These are phyloP conservation scores for Phocides pigmalion DNA, from an alignment of 1,140 invertebrate genomes.

Conservation along the genomic window DNA sequence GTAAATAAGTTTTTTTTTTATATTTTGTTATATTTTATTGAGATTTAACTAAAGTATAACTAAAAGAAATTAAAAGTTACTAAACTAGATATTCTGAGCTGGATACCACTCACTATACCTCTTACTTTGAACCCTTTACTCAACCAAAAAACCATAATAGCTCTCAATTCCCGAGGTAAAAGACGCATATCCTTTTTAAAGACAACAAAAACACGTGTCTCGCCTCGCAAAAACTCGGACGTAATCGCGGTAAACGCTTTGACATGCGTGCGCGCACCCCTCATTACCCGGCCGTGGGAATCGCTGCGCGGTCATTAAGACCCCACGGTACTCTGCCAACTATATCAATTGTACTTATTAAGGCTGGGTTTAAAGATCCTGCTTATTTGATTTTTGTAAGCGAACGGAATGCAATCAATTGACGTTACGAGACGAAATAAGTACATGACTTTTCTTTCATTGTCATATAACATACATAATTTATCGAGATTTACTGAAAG, in stretches of 20 bases:
- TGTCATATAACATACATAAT: no score
- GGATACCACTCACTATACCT: background rate
- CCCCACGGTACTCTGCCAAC: conserved; percentile 21
- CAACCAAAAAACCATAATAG: background rate
- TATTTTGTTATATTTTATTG: no score
- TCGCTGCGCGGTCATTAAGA: conserved; percentile 31
- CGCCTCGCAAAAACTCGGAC: conserved; percentile 26
- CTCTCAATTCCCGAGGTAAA: conserved; percentile 1
- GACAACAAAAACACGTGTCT: conserved; percentile 30
- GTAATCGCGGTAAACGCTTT: conserved; percentile 36
- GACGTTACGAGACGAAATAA: no score
- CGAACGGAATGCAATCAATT: no score
- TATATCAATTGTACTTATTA: conserved; percentile 33
- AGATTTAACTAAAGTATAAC: no score
- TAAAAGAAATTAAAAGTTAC: no score
- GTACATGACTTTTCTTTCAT: no score
- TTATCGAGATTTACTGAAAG: no score
- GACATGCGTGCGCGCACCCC: conserved; percentile 39
- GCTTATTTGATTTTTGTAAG: conserved; percentile 14
- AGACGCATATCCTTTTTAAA: conserved; percentile 27
- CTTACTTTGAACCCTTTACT: background rate
- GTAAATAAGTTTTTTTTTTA: no score
- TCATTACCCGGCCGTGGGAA: conserved; percentile 34
- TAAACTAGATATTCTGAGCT: no score
- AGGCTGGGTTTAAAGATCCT: conserved; percentile 9